Evolutionary conservation across 2,888 invertebrate species (phyloP).

Genomic region (Orthosia incerta): DNA sequence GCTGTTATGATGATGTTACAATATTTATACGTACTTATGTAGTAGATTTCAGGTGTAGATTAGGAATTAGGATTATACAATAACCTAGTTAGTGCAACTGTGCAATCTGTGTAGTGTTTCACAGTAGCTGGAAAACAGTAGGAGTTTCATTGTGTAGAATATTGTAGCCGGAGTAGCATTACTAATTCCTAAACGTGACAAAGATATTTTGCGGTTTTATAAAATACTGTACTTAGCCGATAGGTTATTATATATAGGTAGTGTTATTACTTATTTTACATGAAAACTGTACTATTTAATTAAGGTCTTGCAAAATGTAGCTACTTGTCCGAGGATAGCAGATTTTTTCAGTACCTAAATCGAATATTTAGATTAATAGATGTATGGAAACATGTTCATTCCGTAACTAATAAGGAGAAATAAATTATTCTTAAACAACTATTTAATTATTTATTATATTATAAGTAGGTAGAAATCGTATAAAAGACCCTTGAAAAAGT

Average conservation of each 20-base stretch:
- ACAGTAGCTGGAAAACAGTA: neutral
- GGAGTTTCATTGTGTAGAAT: neutral
- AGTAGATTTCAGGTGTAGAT: neutral
- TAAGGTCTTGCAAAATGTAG: neutral
- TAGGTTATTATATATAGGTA: no score
- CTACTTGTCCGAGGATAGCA: neutral
- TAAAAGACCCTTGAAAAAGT: conserved; percentile 62
- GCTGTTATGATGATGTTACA: conserved; percentile 1
- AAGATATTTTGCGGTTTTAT: neutral
- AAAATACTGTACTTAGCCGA: neutral
- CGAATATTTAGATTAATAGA: conserved; percentile 20
- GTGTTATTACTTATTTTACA: no score
- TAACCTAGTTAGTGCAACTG: neutral
- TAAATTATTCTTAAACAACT: conserved; percentile 16
- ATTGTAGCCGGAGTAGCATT: conserved; percentile 1
- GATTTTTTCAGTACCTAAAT: neutral
- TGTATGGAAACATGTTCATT: neutral
- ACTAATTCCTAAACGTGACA: neutral
- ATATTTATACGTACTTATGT: neutral
- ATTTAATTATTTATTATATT: conserved; percentile 40
- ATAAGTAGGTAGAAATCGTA: conserved; percentile 59
- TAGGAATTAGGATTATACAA: neutral
- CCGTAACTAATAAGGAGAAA: conserved; percentile 6
- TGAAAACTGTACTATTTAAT: neutral
- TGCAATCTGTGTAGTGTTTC: neutral